phyloP scores from a whole-genome alignment of 2,888 invertebrate genomes.

The Drosophila percnosoma region DNA sequence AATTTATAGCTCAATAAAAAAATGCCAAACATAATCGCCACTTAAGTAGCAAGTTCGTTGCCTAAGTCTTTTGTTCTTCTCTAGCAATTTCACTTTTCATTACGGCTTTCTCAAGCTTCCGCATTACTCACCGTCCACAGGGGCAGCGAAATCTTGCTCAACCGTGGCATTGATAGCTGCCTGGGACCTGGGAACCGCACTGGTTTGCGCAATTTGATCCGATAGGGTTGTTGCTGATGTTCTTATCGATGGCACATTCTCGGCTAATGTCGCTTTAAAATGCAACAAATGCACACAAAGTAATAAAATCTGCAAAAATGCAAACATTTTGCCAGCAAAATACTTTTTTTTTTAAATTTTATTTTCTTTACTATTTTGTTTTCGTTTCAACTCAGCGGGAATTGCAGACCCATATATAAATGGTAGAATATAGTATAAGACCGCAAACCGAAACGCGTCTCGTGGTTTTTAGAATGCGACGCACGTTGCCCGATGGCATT shows the following conservation, averaged over 20 bases:
- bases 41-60: constrained; percentile 40
- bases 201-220: constrained; percentile 40
- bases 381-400: constrained; percentile 54
- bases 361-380: constrained; percentile 58
- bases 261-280: constrained; percentile 67
- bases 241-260: constrained; percentile 51
- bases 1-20: not conserved
- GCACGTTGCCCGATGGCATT: constrained; percentile 76
- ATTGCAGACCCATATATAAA: constrained; percentile 71
- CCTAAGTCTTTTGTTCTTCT: constrained; percentile 58
- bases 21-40: not conserved
- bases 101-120: not conserved
- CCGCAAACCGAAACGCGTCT: constrained; percentile 61
- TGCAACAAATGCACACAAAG: constrained; percentile 76
- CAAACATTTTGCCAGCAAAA: constrained; percentile 66
- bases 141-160: constrained; percentile 9
- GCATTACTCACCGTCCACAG: constrained; percentile 53
- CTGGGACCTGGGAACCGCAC: constrained; percentile 25
- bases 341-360: constrained; percentile 26
- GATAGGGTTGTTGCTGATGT: constrained; percentile 33
- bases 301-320: constrained; percentile 69
- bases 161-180: constrained; percentile 45
- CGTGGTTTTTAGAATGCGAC: constrained; percentile 55
- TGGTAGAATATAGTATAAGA: constrained; percentile 45
- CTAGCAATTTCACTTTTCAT: constrained; percentile 44